A percentile compares a stretch with the other conserved stretches of the same genome.
Evolutionary conservation across 2,113 vertebrate species (phyloP).

Genomic region (Xiphophorus couchianus): DNA sequence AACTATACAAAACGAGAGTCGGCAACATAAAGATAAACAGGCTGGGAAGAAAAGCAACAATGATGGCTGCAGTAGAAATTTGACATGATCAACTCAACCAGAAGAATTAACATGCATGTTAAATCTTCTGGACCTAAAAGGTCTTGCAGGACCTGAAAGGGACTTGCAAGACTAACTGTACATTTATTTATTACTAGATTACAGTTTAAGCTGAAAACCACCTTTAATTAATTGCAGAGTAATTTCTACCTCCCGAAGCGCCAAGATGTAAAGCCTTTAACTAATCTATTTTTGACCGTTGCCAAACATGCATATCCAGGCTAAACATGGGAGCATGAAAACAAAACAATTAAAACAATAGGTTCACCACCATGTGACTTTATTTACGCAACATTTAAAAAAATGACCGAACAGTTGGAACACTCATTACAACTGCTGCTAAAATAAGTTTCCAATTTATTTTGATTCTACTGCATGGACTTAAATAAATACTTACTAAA

Average conservation of each 20-base stretch:
- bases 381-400: no score
- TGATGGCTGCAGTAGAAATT: no score
- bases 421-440: no score
- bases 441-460: no score
- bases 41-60: no score
- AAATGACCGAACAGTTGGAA: no score
- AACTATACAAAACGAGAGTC: background rate
- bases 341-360: no score
- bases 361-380: no score
- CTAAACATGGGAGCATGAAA: background rate
- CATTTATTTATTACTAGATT: conserved; percentile 43
- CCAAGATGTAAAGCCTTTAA: background rate
- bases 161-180: conserved; percentile 11
- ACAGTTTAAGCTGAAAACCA: conserved; percentile 1
- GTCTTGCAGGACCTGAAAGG: conserved; percentile 18
- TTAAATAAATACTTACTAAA: no score
- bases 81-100: conserved; percentile 26
- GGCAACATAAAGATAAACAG: background rate
- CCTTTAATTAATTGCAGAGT: background rate
- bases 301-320: background rate
- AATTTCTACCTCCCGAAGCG: background rate
- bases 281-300: background rate
- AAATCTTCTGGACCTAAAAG: no score
- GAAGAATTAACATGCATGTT: conserved; percentile 36
- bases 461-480: no score